Percentiles rank a stretch among this genome's conserved stretches.
These are phyloP conservation scores for Stegostoma tigrinum DNA, from an alignment of 2,113 vertebrate genomes.

Conservation along the genomic window DNA sequence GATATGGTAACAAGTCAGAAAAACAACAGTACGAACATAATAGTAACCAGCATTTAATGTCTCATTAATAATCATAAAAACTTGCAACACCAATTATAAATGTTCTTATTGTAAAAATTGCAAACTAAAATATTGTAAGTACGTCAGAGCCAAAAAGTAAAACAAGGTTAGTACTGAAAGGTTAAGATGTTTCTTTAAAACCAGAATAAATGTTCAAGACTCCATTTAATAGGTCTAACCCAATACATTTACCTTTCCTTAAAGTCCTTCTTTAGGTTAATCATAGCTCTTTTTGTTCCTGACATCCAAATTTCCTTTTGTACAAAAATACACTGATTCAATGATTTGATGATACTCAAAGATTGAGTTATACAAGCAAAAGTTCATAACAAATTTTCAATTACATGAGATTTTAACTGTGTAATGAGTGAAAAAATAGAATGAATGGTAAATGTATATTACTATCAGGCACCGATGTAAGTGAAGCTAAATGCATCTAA, in stretches of 20 bases:
- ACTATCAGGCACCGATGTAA: background rate
- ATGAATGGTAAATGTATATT: background rate
- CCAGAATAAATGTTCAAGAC: background rate
- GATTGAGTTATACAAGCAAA: background rate
- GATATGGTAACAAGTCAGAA: background rate
- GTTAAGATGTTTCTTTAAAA: background rate
- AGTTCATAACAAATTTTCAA: background rate
- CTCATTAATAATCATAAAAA: background rate
- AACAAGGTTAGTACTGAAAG: background rate
- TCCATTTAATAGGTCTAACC: background rate
- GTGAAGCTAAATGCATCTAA: background rate
- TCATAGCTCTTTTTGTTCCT: background rate
- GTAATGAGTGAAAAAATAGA: background rate
- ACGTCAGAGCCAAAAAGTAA: background rate
- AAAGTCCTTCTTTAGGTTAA: background rate
- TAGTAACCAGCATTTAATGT: background rate
- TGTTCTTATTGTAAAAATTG: background rate
- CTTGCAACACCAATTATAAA: background rate
- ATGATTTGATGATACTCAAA: background rate
- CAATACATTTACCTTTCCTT: background rate
- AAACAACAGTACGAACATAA: background rate
- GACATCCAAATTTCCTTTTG: background rate
- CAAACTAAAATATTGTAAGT: background rate
- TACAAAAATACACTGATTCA: background rate
- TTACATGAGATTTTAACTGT: background rate